These are phyloP conservation scores for Drosophila subquinaria DNA, from an alignment of 2,888 invertebrate genomes.

Conservation along the genomic window DNA sequence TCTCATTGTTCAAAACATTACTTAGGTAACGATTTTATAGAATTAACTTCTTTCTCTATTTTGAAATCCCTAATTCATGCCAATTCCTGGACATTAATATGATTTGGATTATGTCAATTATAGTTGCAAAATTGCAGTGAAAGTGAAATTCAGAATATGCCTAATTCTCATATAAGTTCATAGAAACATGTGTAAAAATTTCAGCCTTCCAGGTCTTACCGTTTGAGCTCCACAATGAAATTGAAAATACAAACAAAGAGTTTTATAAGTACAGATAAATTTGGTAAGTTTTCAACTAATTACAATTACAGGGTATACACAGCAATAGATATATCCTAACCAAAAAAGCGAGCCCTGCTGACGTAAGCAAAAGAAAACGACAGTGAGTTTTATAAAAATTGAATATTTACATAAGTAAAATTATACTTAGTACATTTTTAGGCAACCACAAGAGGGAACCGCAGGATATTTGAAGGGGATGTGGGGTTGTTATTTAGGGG, in stretches of 20 bases:
- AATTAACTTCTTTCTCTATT: too few relatives aligned
- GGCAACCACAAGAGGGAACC: constrained; percentile 4
- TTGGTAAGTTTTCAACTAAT: background rate
- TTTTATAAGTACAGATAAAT: too few relatives aligned
- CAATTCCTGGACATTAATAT: too few relatives aligned
- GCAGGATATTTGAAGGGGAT: background rate
- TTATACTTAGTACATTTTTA: constrained; percentile 17
- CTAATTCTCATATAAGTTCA: too few relatives aligned
- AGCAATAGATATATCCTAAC: background rate
- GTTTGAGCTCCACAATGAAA: background rate
- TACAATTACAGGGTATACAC: background rate
- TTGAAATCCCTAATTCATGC: too few relatives aligned
- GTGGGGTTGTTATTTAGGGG: background rate
- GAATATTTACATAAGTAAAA: constrained; percentile 33
- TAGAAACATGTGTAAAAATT: background rate
- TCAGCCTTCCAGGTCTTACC: background rate
- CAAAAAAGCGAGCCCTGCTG: background rate
- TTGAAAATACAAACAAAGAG: too few relatives aligned
- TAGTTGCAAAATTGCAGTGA: too few relatives aligned
- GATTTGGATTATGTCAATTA: too few relatives aligned
- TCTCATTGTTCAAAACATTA: too few relatives aligned
- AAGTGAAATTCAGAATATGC: too few relatives aligned
- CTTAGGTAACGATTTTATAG: too few relatives aligned
- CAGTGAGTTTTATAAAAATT: constrained; percentile 3
- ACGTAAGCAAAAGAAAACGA: background rate